Evolutionary conservation across 2,113 vertebrate genomes (phyloP).

Genomic region (Neogobius melanostomus): DNA sequence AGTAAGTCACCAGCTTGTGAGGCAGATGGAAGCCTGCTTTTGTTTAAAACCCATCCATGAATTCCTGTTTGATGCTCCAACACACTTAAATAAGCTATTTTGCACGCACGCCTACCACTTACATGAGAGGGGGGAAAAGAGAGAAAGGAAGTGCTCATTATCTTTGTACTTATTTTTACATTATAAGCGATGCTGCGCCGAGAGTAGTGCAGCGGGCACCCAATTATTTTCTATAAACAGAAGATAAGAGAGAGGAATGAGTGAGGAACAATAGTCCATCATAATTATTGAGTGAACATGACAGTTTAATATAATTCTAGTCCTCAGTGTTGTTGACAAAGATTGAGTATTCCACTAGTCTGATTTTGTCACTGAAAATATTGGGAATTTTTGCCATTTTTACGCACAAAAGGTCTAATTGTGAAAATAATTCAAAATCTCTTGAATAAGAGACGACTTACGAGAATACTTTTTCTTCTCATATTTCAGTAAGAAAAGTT

Average conservation of each 20-base stretch:
- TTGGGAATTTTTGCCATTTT: too few relatives aligned
- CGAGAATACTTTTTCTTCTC: too few relatives aligned
- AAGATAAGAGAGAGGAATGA: conserved; percentile 19
- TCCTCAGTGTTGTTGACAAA: background rate
- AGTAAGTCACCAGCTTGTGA: conserved; percentile 70
- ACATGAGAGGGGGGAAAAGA: background rate
- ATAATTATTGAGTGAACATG: conserved; percentile 14
- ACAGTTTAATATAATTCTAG: background rate
- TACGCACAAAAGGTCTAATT: too few relatives aligned
- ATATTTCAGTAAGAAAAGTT: too few relatives aligned
- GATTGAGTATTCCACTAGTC: background rate
- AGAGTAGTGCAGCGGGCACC: conserved; percentile 12
- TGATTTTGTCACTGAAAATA: too few relatives aligned
- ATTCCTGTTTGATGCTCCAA: conserved; percentile 2
- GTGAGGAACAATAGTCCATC: conserved; percentile 35
- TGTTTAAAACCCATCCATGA: conserved; percentile 18
- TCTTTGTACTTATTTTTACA: conserved; percentile 20
- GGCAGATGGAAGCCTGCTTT: background rate
- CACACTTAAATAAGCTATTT: conserved; percentile 16
- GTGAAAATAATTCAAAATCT: too few relatives aligned
- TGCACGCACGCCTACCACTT: conserved; percentile 4
- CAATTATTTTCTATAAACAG: conserved; percentile 49
- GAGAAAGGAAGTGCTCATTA: conserved; percentile 17
- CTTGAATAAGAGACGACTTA: too few relatives aligned
- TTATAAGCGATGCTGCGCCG: conserved; percentile 3